These are phyloP conservation scores for Orchestia grillus DNA, from an alignment of 1,140 invertebrate species.

Conservation along the genomic window DNA sequence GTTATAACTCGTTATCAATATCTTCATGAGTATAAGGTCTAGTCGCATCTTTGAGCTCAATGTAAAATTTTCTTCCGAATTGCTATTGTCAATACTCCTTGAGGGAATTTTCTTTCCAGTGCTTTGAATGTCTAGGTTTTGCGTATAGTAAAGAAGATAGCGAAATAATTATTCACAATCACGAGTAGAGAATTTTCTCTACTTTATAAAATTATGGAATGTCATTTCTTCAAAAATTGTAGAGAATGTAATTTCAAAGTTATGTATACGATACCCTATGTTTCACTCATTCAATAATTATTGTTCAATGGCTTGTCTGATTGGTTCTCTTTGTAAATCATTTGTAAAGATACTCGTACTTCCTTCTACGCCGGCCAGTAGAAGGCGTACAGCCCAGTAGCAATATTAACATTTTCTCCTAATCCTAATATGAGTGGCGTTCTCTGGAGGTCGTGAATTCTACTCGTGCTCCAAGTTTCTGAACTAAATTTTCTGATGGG, in stretches of 20 bases:
- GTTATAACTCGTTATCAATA: background rate
- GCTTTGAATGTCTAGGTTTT: too few species aligned
- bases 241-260: background rate
- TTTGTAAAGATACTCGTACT: background rate
- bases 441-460: background rate
- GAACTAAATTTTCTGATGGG: background rate
- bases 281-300: background rate
- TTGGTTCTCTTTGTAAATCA: background rate
- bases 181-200: background rate
- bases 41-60: too few species aligned
- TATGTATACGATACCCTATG: background rate
- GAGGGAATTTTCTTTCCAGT: too few species aligned
- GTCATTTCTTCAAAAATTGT: background rate
- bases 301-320: background rate
- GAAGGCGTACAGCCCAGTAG: background rate
- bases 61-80: too few species aligned
- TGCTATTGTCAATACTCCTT: too few species aligned
- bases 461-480: background rate
- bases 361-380: background rate
- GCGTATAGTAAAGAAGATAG: background rate
- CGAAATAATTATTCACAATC: background rate
- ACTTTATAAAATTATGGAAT: too few species aligned
- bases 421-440: background rate
- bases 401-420: background rate
- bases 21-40: background rate